phyloP scores from a whole-genome alignment of 2,888 invertebrate species.

The Eupithecia subfuscata region DNA sequence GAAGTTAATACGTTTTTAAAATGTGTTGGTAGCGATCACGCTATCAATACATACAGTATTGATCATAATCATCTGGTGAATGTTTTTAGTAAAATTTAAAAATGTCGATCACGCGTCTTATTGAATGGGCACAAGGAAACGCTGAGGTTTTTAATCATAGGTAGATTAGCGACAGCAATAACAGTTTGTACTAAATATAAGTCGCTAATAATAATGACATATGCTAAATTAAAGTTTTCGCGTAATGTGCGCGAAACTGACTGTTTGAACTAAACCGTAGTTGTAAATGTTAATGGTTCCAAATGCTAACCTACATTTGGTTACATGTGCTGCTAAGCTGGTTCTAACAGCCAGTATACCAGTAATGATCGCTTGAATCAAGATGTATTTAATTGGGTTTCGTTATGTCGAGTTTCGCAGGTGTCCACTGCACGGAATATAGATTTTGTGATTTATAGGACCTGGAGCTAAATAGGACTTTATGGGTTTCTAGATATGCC shows the following conservation, averaged over 20 bases:
- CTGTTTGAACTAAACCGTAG: not conserved
- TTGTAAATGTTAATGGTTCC: slow-evolving; percentile 1
- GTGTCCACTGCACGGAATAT: slow-evolving; percentile 72
- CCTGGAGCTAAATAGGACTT: slow-evolving; percentile 19
- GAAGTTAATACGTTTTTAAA: not conserved
- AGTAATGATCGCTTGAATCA: slow-evolving; percentile 78
- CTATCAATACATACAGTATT: no score
- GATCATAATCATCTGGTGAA: no score
- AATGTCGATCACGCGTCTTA: not conserved
- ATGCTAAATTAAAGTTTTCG: not conserved
- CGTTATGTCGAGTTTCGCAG: slow-evolving; percentile 71
- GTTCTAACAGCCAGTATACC: slow-evolving; percentile 34
- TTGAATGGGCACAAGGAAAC: not conserved
- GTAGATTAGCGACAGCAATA: not conserved
- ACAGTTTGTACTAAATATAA: not conserved
- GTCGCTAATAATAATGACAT: not conserved
- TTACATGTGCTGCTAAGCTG: slow-evolving; percentile 16
- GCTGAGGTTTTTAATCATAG: not conserved
- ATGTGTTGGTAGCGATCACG: not conserved
- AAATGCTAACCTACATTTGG: not conserved
- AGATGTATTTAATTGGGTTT: slow-evolving; percentile 82
- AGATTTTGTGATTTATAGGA: slow-evolving; percentile 72
- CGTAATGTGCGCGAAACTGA: not conserved
- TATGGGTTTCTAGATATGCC: not conserved
- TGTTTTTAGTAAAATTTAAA: not conserved